phyloP scores from a whole-genome alignment of 2,797 vertebrate species.

The Pygocentrus nattereri region DNA sequence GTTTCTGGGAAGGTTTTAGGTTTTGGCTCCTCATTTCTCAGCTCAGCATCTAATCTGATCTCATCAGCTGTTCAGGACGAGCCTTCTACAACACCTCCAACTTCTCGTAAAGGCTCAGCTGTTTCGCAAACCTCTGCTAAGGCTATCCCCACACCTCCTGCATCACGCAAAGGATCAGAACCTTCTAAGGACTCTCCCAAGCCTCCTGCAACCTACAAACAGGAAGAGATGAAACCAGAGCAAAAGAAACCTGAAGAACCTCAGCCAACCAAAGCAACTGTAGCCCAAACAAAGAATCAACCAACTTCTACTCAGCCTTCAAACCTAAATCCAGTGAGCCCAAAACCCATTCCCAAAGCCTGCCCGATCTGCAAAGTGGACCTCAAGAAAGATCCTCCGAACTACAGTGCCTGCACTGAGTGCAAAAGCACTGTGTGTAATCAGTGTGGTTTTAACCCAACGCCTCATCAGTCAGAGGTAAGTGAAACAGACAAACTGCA shows the following conservation, averaged over 20 bases:
- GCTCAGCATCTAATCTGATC: constrained; percentile 92
- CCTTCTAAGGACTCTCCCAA: constrained; percentile 32
- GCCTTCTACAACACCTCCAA: constrained; percentile 65
- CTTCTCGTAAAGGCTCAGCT: constrained; percentile 64
- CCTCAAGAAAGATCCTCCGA: constrained; percentile 81
- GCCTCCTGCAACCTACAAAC: constrained; percentile 29
- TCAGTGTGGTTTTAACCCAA: constrained; percentile 89
- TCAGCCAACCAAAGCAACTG: constrained; percentile 59
- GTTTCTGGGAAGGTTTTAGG: constrained; percentile 89
- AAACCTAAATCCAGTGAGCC: constrained; percentile 70
- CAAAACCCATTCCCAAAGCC: constrained; percentile 49
- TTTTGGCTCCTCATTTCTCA: constrained; percentile 94
- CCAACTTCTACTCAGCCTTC: neutral
- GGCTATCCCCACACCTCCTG: constrained; percentile 62
- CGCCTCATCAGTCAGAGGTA: constrained; percentile 78
- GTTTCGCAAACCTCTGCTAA: constrained; percentile 69
- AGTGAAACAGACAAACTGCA: constrained; percentile 21
- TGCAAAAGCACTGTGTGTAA: constrained; percentile 85
- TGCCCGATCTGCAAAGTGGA: constrained; percentile 85
- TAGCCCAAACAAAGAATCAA: constrained; percentile 24
- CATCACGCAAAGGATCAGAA: constrained; percentile 68
- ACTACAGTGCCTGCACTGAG: constrained; percentile 84
- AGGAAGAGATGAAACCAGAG: constrained; percentile 50
- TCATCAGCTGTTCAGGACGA: constrained; percentile 84
- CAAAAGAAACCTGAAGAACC: constrained; percentile 38